Conservation (phyloP, 2,888 invertebrate genomes). For the Diarsia mendica region DNA sequence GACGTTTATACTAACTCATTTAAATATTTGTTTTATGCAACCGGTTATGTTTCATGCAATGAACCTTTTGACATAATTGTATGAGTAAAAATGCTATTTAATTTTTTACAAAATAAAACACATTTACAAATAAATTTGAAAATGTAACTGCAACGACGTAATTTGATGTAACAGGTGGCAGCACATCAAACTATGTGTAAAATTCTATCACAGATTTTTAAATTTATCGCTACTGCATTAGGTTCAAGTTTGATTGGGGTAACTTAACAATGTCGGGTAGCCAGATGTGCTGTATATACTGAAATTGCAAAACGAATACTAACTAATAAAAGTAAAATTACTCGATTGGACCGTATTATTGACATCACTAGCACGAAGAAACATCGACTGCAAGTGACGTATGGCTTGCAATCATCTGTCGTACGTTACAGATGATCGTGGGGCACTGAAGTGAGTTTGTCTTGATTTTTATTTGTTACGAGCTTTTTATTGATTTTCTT, state of each 20-base stretch:
- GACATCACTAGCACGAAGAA: constrained; percentile 48
- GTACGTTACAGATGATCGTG: constrained; percentile 49
- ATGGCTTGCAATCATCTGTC: constrained; percentile 60
- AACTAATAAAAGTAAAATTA: neutral
- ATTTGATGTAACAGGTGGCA: neutral
- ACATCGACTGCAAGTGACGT: constrained; percentile 53
- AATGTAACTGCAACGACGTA: neutral
- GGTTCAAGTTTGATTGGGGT: too few relatives aligned
- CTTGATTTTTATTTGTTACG: constrained; percentile 19
- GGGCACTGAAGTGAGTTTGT: constrained; percentile 29
- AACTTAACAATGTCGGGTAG: too few relatives aligned
- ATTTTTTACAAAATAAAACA: too few relatives aligned
- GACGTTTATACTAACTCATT: neutral
- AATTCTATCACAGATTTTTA: too few relatives aligned
- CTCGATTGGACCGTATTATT: neutral
- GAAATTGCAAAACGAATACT: neutral
- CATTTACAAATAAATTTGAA: too few relatives aligned
- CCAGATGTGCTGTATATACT: neutral
- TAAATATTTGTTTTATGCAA: neutral
- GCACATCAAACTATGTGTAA: too few relatives aligned
- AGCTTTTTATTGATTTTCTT: constrained; percentile 13
- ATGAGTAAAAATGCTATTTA: neutral
- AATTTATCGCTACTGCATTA: too few relatives aligned
- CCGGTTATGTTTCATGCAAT: too few relatives aligned
- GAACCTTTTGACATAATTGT: too few relatives aligned